Conservation (phyloP, 2,888 invertebrate species). For the Phrixothrix hirtus region DNA sequence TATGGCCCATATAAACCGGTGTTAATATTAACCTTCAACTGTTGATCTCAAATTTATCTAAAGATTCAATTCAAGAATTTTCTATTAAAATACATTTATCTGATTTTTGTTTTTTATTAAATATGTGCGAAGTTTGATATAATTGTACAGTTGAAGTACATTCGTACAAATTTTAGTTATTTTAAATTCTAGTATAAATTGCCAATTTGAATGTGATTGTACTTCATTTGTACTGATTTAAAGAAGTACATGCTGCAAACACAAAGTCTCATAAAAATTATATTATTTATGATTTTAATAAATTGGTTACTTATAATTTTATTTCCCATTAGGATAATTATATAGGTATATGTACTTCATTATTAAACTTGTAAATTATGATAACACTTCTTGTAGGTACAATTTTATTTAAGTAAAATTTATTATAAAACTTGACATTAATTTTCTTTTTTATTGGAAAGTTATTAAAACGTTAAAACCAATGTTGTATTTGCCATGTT, state of each 20-base stretch:
- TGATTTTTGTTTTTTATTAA: slow-evolving; percentile 9
- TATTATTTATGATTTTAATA: slow-evolving; percentile 17
- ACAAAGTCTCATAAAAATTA: slow-evolving; percentile 18
- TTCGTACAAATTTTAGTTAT: neutral
- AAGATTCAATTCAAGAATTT: slow-evolving; percentile 6
- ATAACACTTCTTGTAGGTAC: slow-evolving; percentile 45
- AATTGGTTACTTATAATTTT: slow-evolving; percentile 17
- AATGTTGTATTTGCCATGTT: too few species aligned
- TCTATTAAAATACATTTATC: slow-evolving; percentile 1
- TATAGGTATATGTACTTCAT: slow-evolving; percentile 27
- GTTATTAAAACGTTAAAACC: neutral
- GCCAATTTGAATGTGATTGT: neutral
- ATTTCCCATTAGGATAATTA: slow-evolving; percentile 20
- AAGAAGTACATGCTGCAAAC: slow-evolving; percentile 11
- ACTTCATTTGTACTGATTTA: slow-evolving; percentile 15
- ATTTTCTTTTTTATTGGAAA: neutral
- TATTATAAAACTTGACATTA: slow-evolving; percentile 42
- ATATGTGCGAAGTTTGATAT: slow-evolving; percentile 2
- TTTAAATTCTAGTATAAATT: neutral
- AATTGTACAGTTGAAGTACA: slow-evolving; percentile 14
- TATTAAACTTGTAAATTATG: slow-evolving; percentile 46
- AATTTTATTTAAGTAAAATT: slow-evolving; percentile 51
- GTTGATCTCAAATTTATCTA: slow-evolving; percentile 12
- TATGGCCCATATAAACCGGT: slow-evolving; percentile 17
- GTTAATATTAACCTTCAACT: slow-evolving; percentile 14